Evolutionary conservation across 1,140 invertebrate species (phyloP).

Genomic region (Leptinotarsa lineolata): DNA sequence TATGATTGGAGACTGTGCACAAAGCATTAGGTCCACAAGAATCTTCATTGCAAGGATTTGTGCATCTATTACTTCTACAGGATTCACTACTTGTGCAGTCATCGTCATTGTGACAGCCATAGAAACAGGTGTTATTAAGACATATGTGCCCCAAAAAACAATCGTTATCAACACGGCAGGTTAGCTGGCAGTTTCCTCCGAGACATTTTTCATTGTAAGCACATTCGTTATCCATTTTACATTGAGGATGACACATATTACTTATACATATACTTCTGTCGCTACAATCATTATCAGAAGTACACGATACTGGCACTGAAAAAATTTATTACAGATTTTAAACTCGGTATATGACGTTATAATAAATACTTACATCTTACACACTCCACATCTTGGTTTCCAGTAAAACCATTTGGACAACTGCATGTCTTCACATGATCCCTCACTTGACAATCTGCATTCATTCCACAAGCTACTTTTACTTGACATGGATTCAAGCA

Average conservation of each 20-base stretch:
- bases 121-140: conserved; percentile 79
- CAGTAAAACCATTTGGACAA: conserved; percentile 84
- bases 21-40: conserved; percentile 84
- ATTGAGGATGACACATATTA: conserved; percentile 77
- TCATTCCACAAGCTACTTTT: conserved; percentile 81
- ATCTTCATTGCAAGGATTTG: conserved; percentile 75
- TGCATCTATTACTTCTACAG: conserved; percentile 78
- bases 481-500: conserved; percentile 83
- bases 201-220: conserved; percentile 90
- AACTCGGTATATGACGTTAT: background rate
- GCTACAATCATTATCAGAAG: conserved; percentile 69
- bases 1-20: conserved; percentile 79
- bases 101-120: conserved; percentile 83
- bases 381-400: conserved; percentile 82
- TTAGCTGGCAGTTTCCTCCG: conserved; percentile 78
- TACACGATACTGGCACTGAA: conserved; percentile 77
- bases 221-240: conserved; percentile 78
- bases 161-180: conserved; percentile 86
- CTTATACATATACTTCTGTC: conserved; percentile 69
- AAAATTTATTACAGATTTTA: conserved; percentile 24
- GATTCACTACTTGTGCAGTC: conserved; percentile 84
- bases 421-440: conserved; percentile 80
- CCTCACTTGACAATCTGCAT: conserved; percentile 77
- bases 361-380: conserved; percentile 70
- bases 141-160: conserved; percentile 91